Conservation (phyloP, 2,797 vertebrate genomes). For the Crocidura indochinensis region DNA sequence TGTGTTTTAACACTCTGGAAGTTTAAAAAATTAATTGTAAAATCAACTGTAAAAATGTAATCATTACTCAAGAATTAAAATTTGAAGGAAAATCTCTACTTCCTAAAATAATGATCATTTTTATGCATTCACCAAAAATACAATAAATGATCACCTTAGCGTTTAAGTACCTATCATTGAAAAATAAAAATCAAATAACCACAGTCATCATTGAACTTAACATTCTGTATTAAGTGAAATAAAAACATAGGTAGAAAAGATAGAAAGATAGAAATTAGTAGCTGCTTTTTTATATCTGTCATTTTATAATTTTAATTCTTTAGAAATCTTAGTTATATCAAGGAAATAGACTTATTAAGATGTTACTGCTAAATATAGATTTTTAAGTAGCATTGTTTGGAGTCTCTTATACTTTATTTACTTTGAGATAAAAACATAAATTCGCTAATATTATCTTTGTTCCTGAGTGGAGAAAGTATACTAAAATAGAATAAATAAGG, state of each 20-base stretch:
- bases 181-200: too few relatives aligned
- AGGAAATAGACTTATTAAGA: background rate
- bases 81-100: too few relatives aligned
- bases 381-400: background rate
- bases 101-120: too few relatives aligned
- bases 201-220: too few relatives aligned
- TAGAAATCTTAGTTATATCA: background rate
- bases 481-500: background rate
- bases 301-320: background rate
- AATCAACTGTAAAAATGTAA: too few relatives aligned
- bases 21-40: too few relatives aligned
- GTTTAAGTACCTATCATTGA: too few relatives aligned
- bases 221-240: too few relatives aligned
- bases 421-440: background rate
- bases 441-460: background rate
- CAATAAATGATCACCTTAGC: too few relatives aligned
- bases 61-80: too few relatives aligned
- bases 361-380: background rate
- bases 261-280: conserved; percentile 29
- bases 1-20: too few relatives aligned
- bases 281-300: conserved; percentile 9
- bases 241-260: background rate
- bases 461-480: background rate
- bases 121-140: too few relatives aligned
- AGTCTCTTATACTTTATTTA: background rate